Evolutionary conservation across 1,140 invertebrate genomes (phyloP).

Genomic region (Phenacoccus solenopsis): DNA sequence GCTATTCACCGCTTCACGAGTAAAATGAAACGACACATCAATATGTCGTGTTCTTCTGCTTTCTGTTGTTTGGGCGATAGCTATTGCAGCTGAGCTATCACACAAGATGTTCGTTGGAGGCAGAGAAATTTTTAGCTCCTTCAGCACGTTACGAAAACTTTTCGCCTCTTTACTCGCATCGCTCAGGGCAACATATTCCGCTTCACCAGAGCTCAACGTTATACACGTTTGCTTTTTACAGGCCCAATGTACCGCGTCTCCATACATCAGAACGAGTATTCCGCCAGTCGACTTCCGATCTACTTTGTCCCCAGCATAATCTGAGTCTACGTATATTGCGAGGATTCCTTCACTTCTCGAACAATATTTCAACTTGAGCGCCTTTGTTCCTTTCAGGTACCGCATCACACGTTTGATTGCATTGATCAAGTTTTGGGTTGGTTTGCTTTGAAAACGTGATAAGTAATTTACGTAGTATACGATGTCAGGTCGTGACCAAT

Average conservation of each 20-base stretch:
- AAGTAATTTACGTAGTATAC: too few relatives aligned
- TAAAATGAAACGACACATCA: too few relatives aligned
- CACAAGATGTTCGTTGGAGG: too few relatives aligned
- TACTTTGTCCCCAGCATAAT: conserved; percentile 2
- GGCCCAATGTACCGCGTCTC: neutral
- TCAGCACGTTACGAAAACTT: too few relatives aligned
- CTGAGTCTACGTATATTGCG: conserved; percentile 3
- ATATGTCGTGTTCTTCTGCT: too few relatives aligned
- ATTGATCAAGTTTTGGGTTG: neutral
- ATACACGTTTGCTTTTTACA: conserved; percentile 11
- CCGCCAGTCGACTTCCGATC: conserved; percentile 10
- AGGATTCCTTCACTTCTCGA: neutral
- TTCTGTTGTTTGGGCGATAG: too few relatives aligned
- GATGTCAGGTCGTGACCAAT: too few relatives aligned
- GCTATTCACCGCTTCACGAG: too few relatives aligned
- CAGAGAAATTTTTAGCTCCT: too few relatives aligned
- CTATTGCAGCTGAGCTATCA: too few relatives aligned
- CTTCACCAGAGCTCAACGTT: neutral
- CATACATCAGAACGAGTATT: neutral
- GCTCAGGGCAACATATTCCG: conserved; percentile 5
- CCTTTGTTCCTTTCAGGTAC: conserved; percentile 9
- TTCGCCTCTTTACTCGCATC: neutral
- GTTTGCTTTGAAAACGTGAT: too few relatives aligned
- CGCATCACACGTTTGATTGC: neutral
- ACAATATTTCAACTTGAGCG: neutral